Base-by-base conservation (phyloP, 2,888 invertebrate genomes). In the Drosophila niveifrons region DNA sequence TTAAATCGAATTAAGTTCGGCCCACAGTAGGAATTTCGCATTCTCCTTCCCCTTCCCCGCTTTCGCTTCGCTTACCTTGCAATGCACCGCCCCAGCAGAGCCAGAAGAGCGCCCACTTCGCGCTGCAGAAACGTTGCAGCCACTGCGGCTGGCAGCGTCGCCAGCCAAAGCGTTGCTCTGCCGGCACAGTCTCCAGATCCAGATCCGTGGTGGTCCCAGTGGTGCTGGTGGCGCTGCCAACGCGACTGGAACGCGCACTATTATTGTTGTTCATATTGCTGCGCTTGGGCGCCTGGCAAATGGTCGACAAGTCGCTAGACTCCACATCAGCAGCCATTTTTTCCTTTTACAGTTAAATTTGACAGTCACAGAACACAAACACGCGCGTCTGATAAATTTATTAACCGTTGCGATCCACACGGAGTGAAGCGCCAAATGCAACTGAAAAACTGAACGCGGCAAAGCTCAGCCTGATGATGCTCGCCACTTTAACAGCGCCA, bases 71-170 rank as follows among this genome's bases (percentile, higher is more conserved):
- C 72, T 75, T 89, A 95, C 96, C 96, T 94, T 97, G 96, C 88
- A 96, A 94, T 41, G 96, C 95, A 0, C 96, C 96, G 4, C 96
- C 96, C 95, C 95, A 96, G 91, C 96, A 96, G 0, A 97, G 93
- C 94, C 96, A 96, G 92, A 96, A 96, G 3, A 96, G 94, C 18
- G 96, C 95, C 95, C 96, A 96, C 90, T 96, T 95, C 13, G 96
- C 94, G 1, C 94, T 95, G 15, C 96, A 93, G 92, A 96, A 96
- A 57, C 94, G 91, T 92, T 96, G 96, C 72, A 96, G 93, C 92
- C 94, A 94, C 41, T 91, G 86, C 0, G 96, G 96, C 56, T 94
- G 93, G 87, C 95, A 93, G 82, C 93, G 92, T 4, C 94, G 94
- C 96, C 96, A 96, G 31, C 96, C 96, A 90, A 95, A 96, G 29